Conservation (phyloP, 2,888 invertebrate species). For the Notodonta dromedarius region DNA sequence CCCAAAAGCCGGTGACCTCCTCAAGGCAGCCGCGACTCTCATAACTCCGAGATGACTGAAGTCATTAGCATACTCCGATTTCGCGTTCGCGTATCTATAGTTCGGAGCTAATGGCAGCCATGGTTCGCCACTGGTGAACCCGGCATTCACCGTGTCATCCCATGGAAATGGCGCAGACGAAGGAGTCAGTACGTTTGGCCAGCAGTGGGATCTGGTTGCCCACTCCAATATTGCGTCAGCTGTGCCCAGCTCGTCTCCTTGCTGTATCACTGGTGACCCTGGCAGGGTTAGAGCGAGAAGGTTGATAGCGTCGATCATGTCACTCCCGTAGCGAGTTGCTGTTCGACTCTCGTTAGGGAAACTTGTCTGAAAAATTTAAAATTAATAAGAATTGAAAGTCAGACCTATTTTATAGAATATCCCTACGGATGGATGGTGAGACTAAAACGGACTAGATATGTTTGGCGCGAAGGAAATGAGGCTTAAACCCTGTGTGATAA, state of each 20-base stretch:
- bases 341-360: slow-evolving; percentile 51
- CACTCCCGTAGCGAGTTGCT: slow-evolving; percentile 86
- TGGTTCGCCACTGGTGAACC: slow-evolving; percentile 82
- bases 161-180: slow-evolving; percentile 72
- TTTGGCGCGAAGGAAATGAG: too few relatives aligned
- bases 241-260: slow-evolving; percentile 90
- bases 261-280: slow-evolving; percentile 90
- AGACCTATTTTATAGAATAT: too few relatives aligned
- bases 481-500: too few relatives aligned
- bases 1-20: slow-evolving; percentile 73
- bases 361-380: slow-evolving; percentile 59
- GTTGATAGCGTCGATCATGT: slow-evolving; percentile 88
- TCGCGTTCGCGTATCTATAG: slow-evolving; percentile 86
- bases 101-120: slow-evolving; percentile 89
- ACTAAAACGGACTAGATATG: too few relatives aligned
- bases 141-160: slow-evolving; percentile 74
- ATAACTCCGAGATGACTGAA: slow-evolving; percentile 78
- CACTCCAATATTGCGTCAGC: slow-evolving; percentile 81
- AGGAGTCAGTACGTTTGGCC: slow-evolving; percentile 63
- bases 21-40: slow-evolving; percentile 67
- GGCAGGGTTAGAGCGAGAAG: slow-evolving; percentile 88
- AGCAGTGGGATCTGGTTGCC: slow-evolving; percentile 76
- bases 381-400: too few relatives aligned
- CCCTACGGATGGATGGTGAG: too few relatives aligned
- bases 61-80: slow-evolving; percentile 75